Evolutionary conservation across 2,888 invertebrate species (phyloP), one percentile per base, ranked within the genome.

Genomic region (Mylabris sibirica): DNA sequence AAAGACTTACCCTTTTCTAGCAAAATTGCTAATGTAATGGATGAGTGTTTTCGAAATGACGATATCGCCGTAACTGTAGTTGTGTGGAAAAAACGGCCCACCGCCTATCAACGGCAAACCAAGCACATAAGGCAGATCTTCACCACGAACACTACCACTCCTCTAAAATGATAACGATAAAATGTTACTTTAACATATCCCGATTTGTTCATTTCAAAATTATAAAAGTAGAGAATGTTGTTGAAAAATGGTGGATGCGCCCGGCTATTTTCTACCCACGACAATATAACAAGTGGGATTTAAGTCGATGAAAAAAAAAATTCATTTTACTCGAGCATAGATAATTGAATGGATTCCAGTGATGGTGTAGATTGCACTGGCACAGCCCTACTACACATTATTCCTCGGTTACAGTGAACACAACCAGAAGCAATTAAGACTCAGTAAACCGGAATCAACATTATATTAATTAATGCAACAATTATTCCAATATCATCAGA

Each of bases 1-100:
- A 26, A 57, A 57, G n/a, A 71, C 90, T 91, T 87, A 96, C 96
- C 96, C 96, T 72, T 92, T 91, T 85, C 91, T 91, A 72, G 93
- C 93, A 81, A 96, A 97, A 87, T 96, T 96, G 73, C 95, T 90
- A 81, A 96, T 89, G 85, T 94, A 95, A 81, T 92, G 92, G 78
- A 96, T 90, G 83, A 95, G 90, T 49, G 93, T 88, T 80, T 91
- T 90, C 64, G 95, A 92, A 59, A 95, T 90, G 78, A 90, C 89
- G 78, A 91, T 91, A 83, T 96, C 96, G 79, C 90, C 89, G 75
- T 89, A 88, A 38, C 92, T 92, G 86, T 91, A 96, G 86, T 96
- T 95, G 84, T 91, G 90, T n/a, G 89, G 89, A 81, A 89, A 89
- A 76, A 89, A 88, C 75, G 90, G 88, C 63, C 89, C 89, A 67